A percentile compares a stretch with the other conserved stretches of the same genome.
Evolutionary conservation across 2,113 vertebrate species (phyloP).

Genomic region (Tretioscincus oriximinensis): DNA sequence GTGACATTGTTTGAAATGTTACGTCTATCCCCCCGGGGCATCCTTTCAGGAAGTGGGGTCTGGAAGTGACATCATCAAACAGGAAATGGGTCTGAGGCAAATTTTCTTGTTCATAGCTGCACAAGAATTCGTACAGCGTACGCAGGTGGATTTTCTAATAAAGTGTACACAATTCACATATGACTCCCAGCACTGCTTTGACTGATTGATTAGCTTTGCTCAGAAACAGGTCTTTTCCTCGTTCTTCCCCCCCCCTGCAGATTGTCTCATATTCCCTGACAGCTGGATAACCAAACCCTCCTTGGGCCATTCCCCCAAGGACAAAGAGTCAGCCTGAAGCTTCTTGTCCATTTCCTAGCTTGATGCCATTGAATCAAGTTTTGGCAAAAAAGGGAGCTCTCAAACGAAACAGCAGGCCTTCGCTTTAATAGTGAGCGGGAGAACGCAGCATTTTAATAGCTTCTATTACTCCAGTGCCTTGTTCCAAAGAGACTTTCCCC

Average conservation of each 20-base stretch:
- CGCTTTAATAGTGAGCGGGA: background rate
- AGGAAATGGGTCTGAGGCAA: too few relatives aligned
- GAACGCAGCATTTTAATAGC: background rate
- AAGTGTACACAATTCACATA: too few relatives aligned
- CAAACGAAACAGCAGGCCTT: background rate
- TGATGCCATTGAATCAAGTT: background rate
- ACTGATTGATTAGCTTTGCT: background rate
- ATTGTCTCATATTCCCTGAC: background rate
- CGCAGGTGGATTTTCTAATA: too few relatives aligned
- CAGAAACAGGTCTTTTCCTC: background rate
- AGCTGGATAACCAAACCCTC: background rate
- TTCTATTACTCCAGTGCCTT: background rate
- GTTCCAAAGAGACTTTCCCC: background rate
- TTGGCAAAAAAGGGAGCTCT: background rate
- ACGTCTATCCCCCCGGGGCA: too few relatives aligned
- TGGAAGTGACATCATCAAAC: too few relatives aligned
- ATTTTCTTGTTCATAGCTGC: too few relatives aligned
- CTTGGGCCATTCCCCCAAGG: background rate
- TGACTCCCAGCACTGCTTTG: background rate
- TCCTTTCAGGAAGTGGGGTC: too few relatives aligned
- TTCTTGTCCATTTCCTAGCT: background rate
- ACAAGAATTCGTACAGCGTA: too few relatives aligned
- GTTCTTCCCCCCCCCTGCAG: background rate
- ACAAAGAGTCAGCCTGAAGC: background rate
- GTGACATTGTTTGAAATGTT: too few relatives aligned